Conservation (phyloP, 2,888 invertebrate genomes). For the Gnatocerus cornutus region DNA sequence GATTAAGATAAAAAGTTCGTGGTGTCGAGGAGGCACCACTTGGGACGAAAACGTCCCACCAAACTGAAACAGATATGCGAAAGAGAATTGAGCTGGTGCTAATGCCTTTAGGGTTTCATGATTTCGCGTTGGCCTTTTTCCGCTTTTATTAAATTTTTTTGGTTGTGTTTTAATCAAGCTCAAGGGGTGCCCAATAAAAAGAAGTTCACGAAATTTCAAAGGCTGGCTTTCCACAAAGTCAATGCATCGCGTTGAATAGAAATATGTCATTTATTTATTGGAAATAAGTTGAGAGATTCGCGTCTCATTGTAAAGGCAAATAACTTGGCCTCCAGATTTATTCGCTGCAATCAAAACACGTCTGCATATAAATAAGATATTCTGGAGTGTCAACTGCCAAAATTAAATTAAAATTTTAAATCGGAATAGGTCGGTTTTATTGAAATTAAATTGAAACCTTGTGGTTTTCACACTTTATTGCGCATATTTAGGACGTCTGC, state of each 20-base stretch:
- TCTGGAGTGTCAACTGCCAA: slow-evolving; percentile 60
- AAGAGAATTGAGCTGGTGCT: slow-evolving; percentile 27
- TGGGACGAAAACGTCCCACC: slow-evolving; percentile 51
- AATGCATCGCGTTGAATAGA: slow-evolving; percentile 30
- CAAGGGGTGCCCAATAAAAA: neutral
- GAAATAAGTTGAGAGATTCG: slow-evolving; percentile 45
- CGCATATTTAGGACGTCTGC: neutral
- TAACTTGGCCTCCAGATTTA: slow-evolving; percentile 57
- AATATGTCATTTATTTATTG: slow-evolving; percentile 55
- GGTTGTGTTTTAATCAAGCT: neutral
- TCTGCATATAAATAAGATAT: slow-evolving; percentile 64
- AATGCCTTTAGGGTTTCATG: too few relatives aligned
- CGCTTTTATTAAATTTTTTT: neutral
- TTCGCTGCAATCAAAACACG: slow-evolving; percentile 60
- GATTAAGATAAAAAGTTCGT: slow-evolving; percentile 47
- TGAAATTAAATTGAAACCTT: slow-evolving; percentile 11
- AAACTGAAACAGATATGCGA: slow-evolving; percentile 45
- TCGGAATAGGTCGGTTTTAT: slow-evolving; percentile 27
- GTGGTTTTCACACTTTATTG: neutral
- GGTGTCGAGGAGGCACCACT: slow-evolving; percentile 45
- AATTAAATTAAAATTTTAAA: slow-evolving; percentile 61
- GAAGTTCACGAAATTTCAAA: slow-evolving; percentile 9
- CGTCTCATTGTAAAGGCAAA: slow-evolving; percentile 55
- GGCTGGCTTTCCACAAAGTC: slow-evolving; percentile 12
- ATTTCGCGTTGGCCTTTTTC: too few relatives aligned